These are phyloP conservation scores for Bombus pascuorum DNA, from an alignment of 1,140 invertebrate genomes.

Conservation along the genomic window DNA sequence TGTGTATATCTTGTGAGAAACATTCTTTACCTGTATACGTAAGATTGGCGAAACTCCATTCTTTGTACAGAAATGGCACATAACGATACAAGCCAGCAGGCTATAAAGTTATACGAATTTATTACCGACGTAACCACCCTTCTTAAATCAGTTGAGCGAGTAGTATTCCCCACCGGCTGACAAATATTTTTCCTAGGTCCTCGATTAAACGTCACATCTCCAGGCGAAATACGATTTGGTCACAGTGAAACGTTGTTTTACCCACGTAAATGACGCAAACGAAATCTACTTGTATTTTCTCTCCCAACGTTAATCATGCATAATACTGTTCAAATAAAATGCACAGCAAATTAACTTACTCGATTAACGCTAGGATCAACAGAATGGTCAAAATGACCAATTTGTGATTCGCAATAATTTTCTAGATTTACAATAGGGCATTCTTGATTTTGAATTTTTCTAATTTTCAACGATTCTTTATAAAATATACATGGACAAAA, in stretches of 20 bases:
- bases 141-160: not conserved
- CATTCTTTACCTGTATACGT: too few relatives aligned
- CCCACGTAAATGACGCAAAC: not conserved
- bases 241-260: not conserved
- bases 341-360: too few relatives aligned
- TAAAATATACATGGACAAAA: too few relatives aligned
- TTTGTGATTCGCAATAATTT: too few relatives aligned
- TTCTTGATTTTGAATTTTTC: too few relatives aligned
- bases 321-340: too few relatives aligned
- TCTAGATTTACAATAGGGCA: too few relatives aligned
- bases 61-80: not conserved
- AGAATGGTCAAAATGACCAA: too few relatives aligned
- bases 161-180: not conserved
- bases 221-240: not conserved
- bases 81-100: too few relatives aligned
- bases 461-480: too few relatives aligned
- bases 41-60: not conserved
- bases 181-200: slow-evolving; percentile 40
- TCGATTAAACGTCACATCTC: slow-evolving; percentile 36
- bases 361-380: too few relatives aligned
- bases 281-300: slow-evolving; percentile 16
- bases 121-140: slow-evolving; percentile 10
- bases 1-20: too few relatives aligned
- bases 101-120: slow-evolving; percentile 15
- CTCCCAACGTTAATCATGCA: not conserved